Evolutionary conservation across 2,113 vertebrate genomes (phyloP).

Genomic region (Toxotes chatareus): DNA sequence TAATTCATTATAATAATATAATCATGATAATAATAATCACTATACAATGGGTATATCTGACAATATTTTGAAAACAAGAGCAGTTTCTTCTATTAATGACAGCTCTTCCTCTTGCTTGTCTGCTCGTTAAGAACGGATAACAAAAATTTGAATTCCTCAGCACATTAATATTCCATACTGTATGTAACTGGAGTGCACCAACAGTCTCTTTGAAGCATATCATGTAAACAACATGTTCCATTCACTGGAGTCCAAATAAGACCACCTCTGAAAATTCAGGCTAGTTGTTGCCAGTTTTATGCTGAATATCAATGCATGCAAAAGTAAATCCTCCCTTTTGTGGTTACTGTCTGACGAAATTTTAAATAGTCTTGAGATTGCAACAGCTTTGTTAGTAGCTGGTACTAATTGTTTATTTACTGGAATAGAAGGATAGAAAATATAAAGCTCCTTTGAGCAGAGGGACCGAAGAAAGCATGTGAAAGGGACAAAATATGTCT

Average conservation of each 20-base stretch:
- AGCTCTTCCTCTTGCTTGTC: background rate
- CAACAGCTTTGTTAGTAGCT: constrained; percentile 28
- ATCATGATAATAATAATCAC: background rate
- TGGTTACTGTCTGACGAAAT: background rate
- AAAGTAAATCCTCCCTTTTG: background rate
- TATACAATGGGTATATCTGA: background rate
- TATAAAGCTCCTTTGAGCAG: background rate
- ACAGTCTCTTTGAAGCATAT: constrained; percentile 41
- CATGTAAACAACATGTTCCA: constrained; percentile 66
- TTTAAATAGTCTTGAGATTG: constrained; percentile 8
- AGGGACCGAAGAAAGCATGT: background rate
- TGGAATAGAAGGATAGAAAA: background rate
- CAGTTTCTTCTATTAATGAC: background rate
- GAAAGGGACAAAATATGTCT: background rate
- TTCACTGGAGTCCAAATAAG: constrained; percentile 46
- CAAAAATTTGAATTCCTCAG: constrained; percentile 8
- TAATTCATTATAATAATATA: constrained; percentile 16
- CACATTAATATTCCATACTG: constrained; percentile 55
- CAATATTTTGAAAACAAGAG: background rate
- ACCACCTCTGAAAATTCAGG: constrained; percentile 17
- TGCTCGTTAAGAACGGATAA: constrained; percentile 13
- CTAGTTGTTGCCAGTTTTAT: constrained; percentile 1
- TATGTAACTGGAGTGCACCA: constrained; percentile 18
- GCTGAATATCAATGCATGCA: constrained; percentile 30
- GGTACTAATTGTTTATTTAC: constrained; percentile 16